Evolutionary conservation across 2,113 vertebrate species (phyloP), one percentile per base, ranked within the genome.

Genomic region (Spheniscus mendiculus): DNA sequence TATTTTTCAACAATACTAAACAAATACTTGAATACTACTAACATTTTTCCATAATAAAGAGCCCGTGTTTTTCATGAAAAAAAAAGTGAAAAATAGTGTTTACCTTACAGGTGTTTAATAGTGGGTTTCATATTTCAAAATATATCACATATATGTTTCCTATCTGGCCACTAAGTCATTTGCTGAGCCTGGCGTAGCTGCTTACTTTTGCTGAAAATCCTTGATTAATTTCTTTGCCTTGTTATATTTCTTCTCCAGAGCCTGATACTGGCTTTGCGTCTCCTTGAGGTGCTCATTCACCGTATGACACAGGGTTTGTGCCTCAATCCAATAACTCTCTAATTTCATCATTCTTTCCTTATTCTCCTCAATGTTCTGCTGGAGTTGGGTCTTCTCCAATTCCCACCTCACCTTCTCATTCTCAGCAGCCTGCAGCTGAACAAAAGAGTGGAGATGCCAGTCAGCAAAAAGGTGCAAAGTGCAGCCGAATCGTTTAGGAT

Each of bases 171-270:
- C 83, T 92, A 96, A 90, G 52, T 55, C n/a, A 95, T 65, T 83
- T 81, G 63, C 36, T 89, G 70, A 73, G 82, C n/a, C 42, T 79
- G 56, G 19, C 4, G 6, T 25, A 77, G 69, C 83, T 82, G 77
- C 99, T 99, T 98, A 99, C 99, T 99, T 99, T 98, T 99, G 99
- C 94, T 99, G 99, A 97, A 99, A 99, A 96, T 99, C 99, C 97
- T 99, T 99, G 98, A 99, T 99, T 97, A 99, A 92, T 89, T 99
- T 99, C 98, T 99, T 99, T 89, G 99, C 99, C 97, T 99, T 99
- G 98, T 99, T 99, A 93, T 99, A 99, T 90, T 99, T 99, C 98
- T 99, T 99, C 97, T 99, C 99, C 97, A 99, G 98, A 76, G 99
- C 95, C 97, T 99, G 99, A 96, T 99, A 99, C 96, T 99, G 99